phyloP scores from a whole-genome alignment of 2,888 invertebrate genomes.

The Lysandra bellargus region DNA sequence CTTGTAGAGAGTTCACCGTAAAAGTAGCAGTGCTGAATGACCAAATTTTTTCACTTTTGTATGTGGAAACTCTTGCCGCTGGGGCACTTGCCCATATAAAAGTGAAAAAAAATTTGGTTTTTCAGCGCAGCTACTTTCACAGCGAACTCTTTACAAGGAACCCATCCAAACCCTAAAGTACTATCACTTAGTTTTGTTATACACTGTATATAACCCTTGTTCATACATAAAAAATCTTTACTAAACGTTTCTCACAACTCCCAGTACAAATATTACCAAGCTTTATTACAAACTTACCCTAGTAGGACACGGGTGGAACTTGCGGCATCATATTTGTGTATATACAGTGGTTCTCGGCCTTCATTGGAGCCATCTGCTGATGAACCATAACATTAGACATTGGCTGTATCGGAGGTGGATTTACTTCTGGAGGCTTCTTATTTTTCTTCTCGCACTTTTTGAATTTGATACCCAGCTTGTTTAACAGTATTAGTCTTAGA shows the following conservation, averaged over 20 bases:
- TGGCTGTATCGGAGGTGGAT: constrained; percentile 45
- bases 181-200: no score
- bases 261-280: not conserved
- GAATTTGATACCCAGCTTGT: constrained; percentile 73
- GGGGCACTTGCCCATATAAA: no score
- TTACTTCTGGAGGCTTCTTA: constrained; percentile 63
- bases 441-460: constrained; percentile 75
- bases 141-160: no score
- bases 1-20: no score
- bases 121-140: no score
- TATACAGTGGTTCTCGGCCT: constrained; percentile 68
- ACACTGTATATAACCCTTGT: not conserved
- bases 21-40: no score
- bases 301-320: constrained; percentile 58
- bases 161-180: no score
- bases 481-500: constrained; percentile 66
- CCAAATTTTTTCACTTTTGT: no score
- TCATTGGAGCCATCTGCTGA: constrained; percentile 49
- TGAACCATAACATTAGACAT: constrained; percentile 49
- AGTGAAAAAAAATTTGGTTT: no score
- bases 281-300: constrained; percentile 5
- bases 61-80: no score
- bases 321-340: constrained; percentile 70
- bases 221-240: not conserved
- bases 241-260: not conserved